A percentile compares a stretch with the other conserved stretches of the same genome.
phyloP scores from a whole-genome alignment of 2,113 vertebrate genomes.

The Zosterops hypoxanthus region DNA sequence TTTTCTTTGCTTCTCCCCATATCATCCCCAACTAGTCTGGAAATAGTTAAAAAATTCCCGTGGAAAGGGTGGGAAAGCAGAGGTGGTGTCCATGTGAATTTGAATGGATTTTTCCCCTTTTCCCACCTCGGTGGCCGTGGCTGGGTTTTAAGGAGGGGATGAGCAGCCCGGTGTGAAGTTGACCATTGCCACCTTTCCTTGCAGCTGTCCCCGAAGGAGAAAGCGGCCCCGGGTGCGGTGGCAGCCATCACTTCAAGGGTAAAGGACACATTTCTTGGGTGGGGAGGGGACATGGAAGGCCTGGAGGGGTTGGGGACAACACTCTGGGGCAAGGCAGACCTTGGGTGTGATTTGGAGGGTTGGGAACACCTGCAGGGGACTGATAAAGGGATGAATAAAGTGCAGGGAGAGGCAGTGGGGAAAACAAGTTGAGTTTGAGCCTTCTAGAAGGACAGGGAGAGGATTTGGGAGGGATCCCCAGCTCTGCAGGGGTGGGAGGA shows the following conservation, averaged over 20 bases:
- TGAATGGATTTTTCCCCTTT: constrained; percentile 62
- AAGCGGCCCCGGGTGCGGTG: constrained; percentile 50
- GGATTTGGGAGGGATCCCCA: neutral
- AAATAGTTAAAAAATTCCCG: constrained; percentile 71
- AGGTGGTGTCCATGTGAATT: constrained; percentile 51
- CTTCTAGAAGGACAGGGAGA: rapidly evolving
- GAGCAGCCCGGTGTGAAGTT: neutral
- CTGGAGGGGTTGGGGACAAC: neutral
- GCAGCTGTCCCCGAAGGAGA: constrained; percentile 60
- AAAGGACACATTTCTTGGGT: constrained; percentile 50
- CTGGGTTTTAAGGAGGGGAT: neutral
- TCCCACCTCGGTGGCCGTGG: constrained; percentile 20
- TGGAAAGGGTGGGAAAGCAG: neutral
- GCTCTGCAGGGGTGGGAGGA: neutral
- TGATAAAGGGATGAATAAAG: neutral
- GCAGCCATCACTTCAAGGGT: constrained; percentile 67
- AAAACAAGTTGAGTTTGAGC: neutral
- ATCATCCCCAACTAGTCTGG: neutral
- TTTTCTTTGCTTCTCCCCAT: neutral
- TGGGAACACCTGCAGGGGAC: rapidly evolving
- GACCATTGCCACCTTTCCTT: constrained; percentile 44
- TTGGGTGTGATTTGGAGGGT: neutral
- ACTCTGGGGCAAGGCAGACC: neutral
- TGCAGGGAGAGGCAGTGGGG: rapidly evolving
- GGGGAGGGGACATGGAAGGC: neutral